Evolutionary conservation across 2,888 invertebrate genomes (phyloP).

Genomic region (Dusona sp.): DNA sequence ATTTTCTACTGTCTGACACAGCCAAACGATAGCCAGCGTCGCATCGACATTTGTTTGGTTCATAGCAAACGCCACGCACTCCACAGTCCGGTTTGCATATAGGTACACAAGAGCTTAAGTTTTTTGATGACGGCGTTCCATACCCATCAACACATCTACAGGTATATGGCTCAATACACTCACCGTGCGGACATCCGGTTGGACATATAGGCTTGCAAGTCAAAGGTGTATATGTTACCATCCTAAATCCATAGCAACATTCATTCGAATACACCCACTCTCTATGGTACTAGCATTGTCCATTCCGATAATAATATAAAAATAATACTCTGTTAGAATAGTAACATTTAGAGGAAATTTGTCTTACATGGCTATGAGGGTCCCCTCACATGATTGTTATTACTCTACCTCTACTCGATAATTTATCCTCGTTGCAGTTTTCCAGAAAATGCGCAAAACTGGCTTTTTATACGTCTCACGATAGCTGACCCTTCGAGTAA

Average conservation of each 20-base stretch:
- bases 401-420: slow-evolving; percentile 39
- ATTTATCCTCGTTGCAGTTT: slow-evolving; percentile 33
- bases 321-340: neutral
- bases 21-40: slow-evolving; percentile 18
- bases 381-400: neutral
- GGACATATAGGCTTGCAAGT: slow-evolving; percentile 17
- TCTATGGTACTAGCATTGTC: neutral
- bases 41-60: slow-evolving; percentile 44
- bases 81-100: slow-evolving; percentile 29
- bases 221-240: neutral
- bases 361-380: neutral
- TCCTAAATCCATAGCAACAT: slow-evolving; percentile 38
- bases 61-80: slow-evolving; percentile 21
- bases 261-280: neutral
- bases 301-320: slow-evolving; percentile 3
- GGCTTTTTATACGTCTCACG: slow-evolving; percentile 39
- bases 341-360: neutral
- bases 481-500: slow-evolving; percentile 15
- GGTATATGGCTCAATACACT: slow-evolving; percentile 11
- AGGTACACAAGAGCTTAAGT: slow-evolving; percentile 15
- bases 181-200: slow-evolving; percentile 18
- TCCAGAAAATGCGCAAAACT: slow-evolving; percentile 1
- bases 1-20: neutral
- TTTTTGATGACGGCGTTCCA: neutral
- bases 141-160: slow-evolving; percentile 18